These are phyloP conservation scores for Schizopygopsis pylzovi DNA, from an alignment of 2,797 vertebrate species.

Conservation along the genomic window DNA sequence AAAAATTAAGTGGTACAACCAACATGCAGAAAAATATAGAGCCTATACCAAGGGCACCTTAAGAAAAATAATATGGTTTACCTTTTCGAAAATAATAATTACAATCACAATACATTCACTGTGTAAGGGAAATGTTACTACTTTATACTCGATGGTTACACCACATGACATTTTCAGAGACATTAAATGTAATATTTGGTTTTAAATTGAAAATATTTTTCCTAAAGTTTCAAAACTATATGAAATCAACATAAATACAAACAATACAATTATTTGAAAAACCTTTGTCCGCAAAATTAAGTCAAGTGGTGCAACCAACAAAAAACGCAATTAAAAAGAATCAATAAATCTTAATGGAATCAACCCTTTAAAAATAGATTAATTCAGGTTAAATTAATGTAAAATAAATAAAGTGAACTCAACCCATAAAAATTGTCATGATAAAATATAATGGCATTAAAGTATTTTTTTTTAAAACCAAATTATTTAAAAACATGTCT, in stretches of 20 bases:
- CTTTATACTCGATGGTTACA: background rate
- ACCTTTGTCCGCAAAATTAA: background rate
- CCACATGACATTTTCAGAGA: background rate
- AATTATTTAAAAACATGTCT: too few species aligned
- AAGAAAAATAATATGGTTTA: background rate
- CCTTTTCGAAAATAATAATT: background rate
- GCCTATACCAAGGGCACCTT: background rate
- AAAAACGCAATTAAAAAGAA: too few species aligned
- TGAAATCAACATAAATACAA: background rate
- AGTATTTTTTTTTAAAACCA: too few species aligned
- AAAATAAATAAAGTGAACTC: too few species aligned
- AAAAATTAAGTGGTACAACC: background rate
- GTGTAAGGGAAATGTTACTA: background rate
- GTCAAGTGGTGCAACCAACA: background rate
- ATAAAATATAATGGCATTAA: too few species aligned
- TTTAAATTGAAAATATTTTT: too few species aligned
- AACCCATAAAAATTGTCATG: too few species aligned
- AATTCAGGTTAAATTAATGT: background rate
- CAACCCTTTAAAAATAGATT: too few species aligned
- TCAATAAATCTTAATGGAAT: too few species aligned
- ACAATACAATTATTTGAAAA: background rate
- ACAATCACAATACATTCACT: background rate
- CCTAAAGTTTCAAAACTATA: background rate
- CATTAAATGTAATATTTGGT: too few species aligned
- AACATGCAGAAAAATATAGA: background rate